Evolutionary conservation across 2,113 vertebrate species (phyloP), one percentile per base, ranked within the genome.

Genomic region (Coryphaenoides rupestris): DNA sequence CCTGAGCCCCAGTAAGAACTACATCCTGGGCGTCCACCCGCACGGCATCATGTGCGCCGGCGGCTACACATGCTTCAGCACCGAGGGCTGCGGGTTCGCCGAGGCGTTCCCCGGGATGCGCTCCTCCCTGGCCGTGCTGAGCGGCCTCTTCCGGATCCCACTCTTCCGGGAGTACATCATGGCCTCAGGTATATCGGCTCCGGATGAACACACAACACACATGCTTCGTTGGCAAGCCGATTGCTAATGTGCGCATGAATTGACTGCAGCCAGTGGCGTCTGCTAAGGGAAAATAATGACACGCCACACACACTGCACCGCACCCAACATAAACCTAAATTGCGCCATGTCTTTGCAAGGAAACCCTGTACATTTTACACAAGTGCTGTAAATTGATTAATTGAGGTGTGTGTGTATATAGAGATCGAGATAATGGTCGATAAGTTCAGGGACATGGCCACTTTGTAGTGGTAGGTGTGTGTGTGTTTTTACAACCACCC

Each of bases 21-120:
- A 93, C 45, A 70, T 95, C 21, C 40, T 94, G 0, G 91, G 90
- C 1, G 84, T 74, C n/a, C 92, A 95, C 68, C 93, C 91, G 0
- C 92, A 93, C 0, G 93, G 92, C 0, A 91, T 95, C 81, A 87
- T 91, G 84, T 55, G 81, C 21, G 0, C 24, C 0, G 90, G 92
- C 1, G 75, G 71, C 2, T 87, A 89, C 21, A 65, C 73, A 47
- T 92, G 87, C 74, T 93, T 94, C 78, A 16, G 21, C 74, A 91
- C 89, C 0, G 89, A 92, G 0, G 60, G 62, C 55, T 84, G 74
- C 0, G 77, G 78, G 22, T 92, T 93, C 72, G 50, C 69, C 0
- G 66, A 80, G 10, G 0, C 12, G 2, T 94, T 92, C 71, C 92
- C 92, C 0, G 90, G 93, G 15, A n/a, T 94, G 15, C 55, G 4